Base-by-base conservation (phyloP, 1,140 invertebrate species). In the Bombus sylvicola region DNA sequence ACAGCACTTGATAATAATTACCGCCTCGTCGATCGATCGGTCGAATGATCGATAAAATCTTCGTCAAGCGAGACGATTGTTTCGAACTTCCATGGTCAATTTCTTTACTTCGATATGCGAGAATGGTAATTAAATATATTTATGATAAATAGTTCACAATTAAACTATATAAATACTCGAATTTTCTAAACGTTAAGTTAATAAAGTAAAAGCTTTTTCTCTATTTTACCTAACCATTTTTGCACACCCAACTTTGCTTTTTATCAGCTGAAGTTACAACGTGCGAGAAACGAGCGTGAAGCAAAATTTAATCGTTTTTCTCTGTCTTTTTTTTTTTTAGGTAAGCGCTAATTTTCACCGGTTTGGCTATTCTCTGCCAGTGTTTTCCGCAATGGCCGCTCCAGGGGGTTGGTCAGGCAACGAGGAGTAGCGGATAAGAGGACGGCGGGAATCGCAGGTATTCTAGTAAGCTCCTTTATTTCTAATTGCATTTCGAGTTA, bases 401-500 rank as follows among this genome's bases (percentile, higher is more conserved):
- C 41, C 25, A 31, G 41, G 74, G 77, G 31, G 72, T 77, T 37
- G 79, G 69, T 68, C 53, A 64, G 37, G 66, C n/a, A 41, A 62
- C 71, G 81, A 62, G 28, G 59, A 80, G 37, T 18, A 78, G 43
- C 68, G 41, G 68, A 59, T 72, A 64, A 66, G 87, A 69, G 89
- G 69, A 69, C 74, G 62, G 41, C 69, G 57, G 77, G 83, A 80
- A 85, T 91, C 81, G 75, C 88, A 86, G 85, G 85, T 90, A 91
- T 91, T 88, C 83, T 76, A 87, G 85, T 76, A 31, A 79, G 78
- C 79, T 83, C 89, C 91, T 91, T 92, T 90, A 92, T 92, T 92
- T 92, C 91, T 92, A 92, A 92, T 92, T 92, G 88, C 88, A 83
- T 92, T 91, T 92, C 90, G 76, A 92, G 91, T 90, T 92, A 92